Conservation (phyloP, 1,140 invertebrate species). For the Drosophila trapezifrons region DNA sequence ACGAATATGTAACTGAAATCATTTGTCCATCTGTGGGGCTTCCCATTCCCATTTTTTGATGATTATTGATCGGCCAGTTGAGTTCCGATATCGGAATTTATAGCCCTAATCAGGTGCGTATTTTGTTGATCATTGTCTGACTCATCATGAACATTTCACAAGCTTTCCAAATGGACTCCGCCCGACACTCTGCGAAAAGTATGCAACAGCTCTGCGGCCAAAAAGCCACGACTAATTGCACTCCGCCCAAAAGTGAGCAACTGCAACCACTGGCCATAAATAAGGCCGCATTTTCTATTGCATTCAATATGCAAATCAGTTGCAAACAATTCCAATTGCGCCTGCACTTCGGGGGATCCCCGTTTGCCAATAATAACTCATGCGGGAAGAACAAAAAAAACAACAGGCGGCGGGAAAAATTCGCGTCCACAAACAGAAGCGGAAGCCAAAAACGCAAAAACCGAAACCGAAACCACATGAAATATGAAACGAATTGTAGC, state of each 20-base stretch:
- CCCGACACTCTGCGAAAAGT: conserved; percentile 1
- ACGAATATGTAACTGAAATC: not conserved
- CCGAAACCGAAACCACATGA: conserved; percentile 57
- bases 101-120: not conserved
- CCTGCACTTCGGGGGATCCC: conserved; percentile 30
- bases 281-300: conserved; percentile 58
- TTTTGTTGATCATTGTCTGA: conserved; percentile 21
- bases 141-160: conserved; percentile 27
- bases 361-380: conserved; percentile 73
- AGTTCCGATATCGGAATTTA: not conserved
- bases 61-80: not conserved
- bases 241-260: conserved; percentile 21
- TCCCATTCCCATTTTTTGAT: not conserved
- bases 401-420: conserved; percentile 5
- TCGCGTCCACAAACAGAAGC: conserved; percentile 26
- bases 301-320: conserved; percentile 76
- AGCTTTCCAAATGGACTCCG: not conserved
- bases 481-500: conserved; percentile 80
- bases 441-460: conserved; percentile 30
- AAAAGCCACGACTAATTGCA: not conserved
- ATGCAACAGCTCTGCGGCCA: not conserved
- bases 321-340: conserved; percentile 40
- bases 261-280: conserved; percentile 44
- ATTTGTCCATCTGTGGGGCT: not conserved
- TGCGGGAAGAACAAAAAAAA: conserved; percentile 37